Base-by-base conservation (phyloP, 2,888 invertebrate genomes). In the Eustalomyia histrio region DNA sequence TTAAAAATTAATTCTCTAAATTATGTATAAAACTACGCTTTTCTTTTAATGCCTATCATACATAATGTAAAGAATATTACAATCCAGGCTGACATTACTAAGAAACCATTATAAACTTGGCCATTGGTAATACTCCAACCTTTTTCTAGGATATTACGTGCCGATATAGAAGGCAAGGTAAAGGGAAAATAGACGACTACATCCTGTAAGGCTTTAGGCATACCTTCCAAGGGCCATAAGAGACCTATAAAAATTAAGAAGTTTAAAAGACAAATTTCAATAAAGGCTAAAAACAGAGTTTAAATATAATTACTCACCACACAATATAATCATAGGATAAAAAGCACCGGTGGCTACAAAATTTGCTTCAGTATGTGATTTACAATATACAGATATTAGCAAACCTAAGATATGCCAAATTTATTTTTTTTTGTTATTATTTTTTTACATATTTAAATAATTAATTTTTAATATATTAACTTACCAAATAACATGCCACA, bases 281-380 rank as follows among this genome's bases (percentile, higher is more conserved):
- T 39, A 39, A 39, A 39, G 6, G 12, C 12, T n/a, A n/a, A n/a
- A n/a, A 12, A 12, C 4, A 39, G 14, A 39, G 12, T 12, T 14
- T 6, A 1, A 3, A 8, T 10, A 8, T 39, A 1, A 12, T 1
- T 29, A 91, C 93, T 92, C 90, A 97, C 97, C 97, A 88, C 96
- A 96, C 7, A 97, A 91, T 82, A 98, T 91, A 83, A 97, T 93
- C 92, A 97, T 94, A 0, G 97, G 97, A 87, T 97, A 97, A 88
- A 97, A 97, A 83, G 95, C 95, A 14, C 97, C 97, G 0, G 97
- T 94, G 0, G 97, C 93, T 12, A 95, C 92, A 88, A 96, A 97
- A 92, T 97, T 96, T 0, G 97, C 95, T 86, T 95, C 92, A 0
- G 94, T 94, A 85, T 97, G 96, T 35, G 95, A 94, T 21, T 93